Evolutionary conservation across 64 coral and sea anemone genomes (phyloP), one percentile per base, ranked within the genome.

Genomic region (Hydrozoanthus tunicans): DNA sequence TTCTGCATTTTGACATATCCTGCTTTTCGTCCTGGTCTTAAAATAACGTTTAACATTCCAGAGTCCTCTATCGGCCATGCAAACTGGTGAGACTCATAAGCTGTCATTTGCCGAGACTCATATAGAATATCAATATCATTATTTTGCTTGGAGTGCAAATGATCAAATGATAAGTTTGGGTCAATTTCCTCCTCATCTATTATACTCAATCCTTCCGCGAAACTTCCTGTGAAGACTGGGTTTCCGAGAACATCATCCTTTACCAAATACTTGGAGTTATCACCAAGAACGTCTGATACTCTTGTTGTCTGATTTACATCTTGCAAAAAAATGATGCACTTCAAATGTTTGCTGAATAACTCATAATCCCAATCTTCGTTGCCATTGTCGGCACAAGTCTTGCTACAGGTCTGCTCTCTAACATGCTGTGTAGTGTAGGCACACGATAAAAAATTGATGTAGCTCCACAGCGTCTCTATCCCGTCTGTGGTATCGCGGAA

Each of bases 1-100:
- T 89, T 89, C n/a, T 89, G 53, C 53, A 89, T 57, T 5, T 67
- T 89, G 5, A 89, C 70, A 89, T 89, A 89, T 27, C 85, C 53
- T 14, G 85, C 85, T 15, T 4, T 89, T 57, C 7, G 12, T 75
- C 85, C 85, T 13, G 85, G 85, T 43, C 85, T 43, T 54, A 74
- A 59, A 13, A 89, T 23, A 25, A 89, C 68, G 74, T 76, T 72
- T 2, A 89, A 23, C 14, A 56, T 55, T 73, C 85, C 85, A 24
- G 85, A 74, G 6, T 7, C 0, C 32, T 43, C 5, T 59, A 69
- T 67, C 9, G 10, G n/a, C 11, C 32, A 43, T 43, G 2, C 2
- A 43, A n/a, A 9, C 32, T 43, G 32, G 32, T 43, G 32, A 43
- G 32, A 43, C n/a, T 83, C 81, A 67, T 51, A 54, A 0, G 81